These are phyloP conservation scores for Drosophila miranda DNA, from an alignment of 1,140 invertebrate genomes.

Conservation along the genomic window DNA sequence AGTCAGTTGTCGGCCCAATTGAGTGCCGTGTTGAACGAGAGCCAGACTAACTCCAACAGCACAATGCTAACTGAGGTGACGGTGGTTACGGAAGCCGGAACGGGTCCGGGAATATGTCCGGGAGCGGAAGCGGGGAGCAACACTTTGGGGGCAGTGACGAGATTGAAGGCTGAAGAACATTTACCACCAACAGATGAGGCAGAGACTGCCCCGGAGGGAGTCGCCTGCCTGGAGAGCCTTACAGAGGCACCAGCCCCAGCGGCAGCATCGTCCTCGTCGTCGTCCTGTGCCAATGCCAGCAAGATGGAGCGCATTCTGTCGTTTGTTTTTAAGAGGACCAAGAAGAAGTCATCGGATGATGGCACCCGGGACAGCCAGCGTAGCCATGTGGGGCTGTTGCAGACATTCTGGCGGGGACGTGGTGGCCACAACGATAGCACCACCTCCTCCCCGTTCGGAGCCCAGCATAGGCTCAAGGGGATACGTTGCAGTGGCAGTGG, in stretches of 20 bases:
- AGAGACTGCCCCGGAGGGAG: conserved; percentile 11
- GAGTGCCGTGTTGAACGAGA: conserved; percentile 42
- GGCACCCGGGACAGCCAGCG: conserved; percentile 70
- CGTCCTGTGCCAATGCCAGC: conserved; percentile 3
- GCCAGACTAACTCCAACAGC: conserved; percentile 47
- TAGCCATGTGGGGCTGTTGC: conserved; percentile 71
- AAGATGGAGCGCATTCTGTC: conserved; percentile 51
- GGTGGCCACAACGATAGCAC: conserved; percentile 21
- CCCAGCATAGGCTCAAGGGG: conserved; percentile 75
- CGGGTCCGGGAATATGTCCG: not conserved
- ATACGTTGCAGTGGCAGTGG: conserved; percentile 81
- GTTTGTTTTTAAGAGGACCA: conserved; percentile 54
- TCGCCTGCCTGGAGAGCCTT: conserved; percentile 17
- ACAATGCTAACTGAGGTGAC: conserved; percentile 55
- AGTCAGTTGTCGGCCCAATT: conserved; percentile 56
- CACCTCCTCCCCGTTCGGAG: conserved; percentile 22
- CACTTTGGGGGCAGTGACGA: conserved; percentile 6
- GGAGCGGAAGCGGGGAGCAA: conserved; percentile 3
- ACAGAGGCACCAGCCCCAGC: not conserved
- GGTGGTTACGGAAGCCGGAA: conserved; percentile 16
- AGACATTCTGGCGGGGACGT: conserved; percentile 57
- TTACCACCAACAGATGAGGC: conserved; percentile 42
- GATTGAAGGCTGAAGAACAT: conserved; percentile 23
- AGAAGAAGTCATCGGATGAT: conserved; percentile 25
- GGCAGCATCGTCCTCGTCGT: not conserved